Base-by-base conservation (phyloP, 1,140 invertebrate species). In the Drosophila hydei region DNA sequence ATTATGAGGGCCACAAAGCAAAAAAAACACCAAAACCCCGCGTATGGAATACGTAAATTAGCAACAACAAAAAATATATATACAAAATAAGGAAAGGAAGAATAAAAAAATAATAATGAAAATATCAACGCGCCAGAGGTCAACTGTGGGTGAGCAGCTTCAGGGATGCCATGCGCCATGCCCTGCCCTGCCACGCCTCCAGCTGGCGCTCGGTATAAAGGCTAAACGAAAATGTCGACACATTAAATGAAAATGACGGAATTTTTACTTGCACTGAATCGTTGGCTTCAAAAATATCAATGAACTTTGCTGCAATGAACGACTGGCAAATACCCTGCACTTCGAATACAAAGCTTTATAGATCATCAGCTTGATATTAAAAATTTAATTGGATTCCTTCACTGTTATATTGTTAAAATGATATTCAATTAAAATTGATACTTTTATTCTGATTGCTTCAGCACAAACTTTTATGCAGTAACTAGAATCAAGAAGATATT, bases 191-290 rank as follows among this genome's bases (percentile, higher is more conserved):
- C 11, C 14, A n/a, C 33, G 6, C 51, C 12, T 12, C 5, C 38
- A 11, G 16, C 40, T 14, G 43, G 19, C 50, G 4, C 21, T 1
- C 43, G 27, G 7, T 4, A 12, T 18, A 87, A 80, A 80, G 77
- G 70, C 77, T 85, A 72, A 76, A 65, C 69, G 64, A 71, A 84
- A 84, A 79, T 77, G 79, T 83, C 71, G 79, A 61, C 79, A 62
- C 79, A 78, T 74, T 81, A 48, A 79, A 72, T 55, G 73, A 80
- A 65, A 77, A 58, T 67, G 42, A 30, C 50, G 30, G 25, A 65
- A 52, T 45, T 65, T 56, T 27, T 27, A 25, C 12, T 5, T 55
- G 43, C 19, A 9, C 14, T 21, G 3, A 43, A 43, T 11, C 25
- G 6, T 7, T n/a, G 5, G 19, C 19, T 42, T 16, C 12, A 14